Conservation (phyloP, 2,888 invertebrate genomes). For the Machimus atricapillus region DNA sequence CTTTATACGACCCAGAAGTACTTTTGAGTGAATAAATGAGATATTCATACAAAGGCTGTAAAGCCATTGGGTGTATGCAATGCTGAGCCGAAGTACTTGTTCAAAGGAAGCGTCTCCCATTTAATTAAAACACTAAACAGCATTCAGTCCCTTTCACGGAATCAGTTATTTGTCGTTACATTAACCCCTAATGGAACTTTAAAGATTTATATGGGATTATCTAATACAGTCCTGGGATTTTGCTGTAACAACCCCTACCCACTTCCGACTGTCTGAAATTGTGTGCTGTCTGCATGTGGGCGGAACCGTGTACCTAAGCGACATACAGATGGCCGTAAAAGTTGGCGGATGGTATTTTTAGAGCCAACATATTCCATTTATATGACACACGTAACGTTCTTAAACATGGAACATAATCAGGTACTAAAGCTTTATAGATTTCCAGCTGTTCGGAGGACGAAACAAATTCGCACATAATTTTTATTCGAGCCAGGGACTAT, state of each 20-base stretch:
- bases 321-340: neutral
- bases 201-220: neutral
- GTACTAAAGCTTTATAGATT: constrained; percentile 12
- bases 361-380: neutral
- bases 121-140: neutral
- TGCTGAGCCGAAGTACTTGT: neutral
- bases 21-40: neutral
- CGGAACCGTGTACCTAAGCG: neutral
- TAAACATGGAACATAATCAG: constrained; percentile 5
- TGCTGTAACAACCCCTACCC: neutral
- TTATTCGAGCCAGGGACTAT: neutral
- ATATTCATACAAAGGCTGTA: neutral
- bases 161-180: neutral
- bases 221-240: neutral
- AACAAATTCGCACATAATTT: neutral
- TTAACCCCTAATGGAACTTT: neutral
- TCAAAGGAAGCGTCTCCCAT: neutral
- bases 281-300: neutral
- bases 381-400: neutral
- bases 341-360: neutral
- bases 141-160: neutral
- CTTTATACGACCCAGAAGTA: neutral
- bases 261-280: neutral
- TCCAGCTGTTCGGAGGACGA: neutral
- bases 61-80: neutral